A percentile compares a stretch with the other conserved stretches of the same genome.
Evolutionary conservation across 2,113 vertebrate species (phyloP).

Genomic region (Willisornis vidua): DNA sequence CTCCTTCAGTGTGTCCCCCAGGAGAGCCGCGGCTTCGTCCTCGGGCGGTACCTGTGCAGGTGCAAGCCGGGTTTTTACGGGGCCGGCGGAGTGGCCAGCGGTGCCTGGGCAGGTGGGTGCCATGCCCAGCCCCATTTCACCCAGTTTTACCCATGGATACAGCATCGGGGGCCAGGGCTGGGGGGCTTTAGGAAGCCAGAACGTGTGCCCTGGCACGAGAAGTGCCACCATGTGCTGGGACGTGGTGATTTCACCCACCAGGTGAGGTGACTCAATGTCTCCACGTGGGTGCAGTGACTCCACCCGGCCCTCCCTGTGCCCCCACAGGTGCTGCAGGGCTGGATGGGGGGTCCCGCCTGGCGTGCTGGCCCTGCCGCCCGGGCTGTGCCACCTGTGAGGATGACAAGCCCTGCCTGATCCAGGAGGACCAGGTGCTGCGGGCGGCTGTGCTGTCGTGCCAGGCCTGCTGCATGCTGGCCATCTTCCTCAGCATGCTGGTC

Average conservation of each 20-base stretch:
- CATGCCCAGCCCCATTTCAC: fast-evolving
- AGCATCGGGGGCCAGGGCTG: fast-evolving
- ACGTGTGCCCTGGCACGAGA: fast-evolving
- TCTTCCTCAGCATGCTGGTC: constrained; percentile 91
- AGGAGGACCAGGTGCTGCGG: constrained; percentile 82
- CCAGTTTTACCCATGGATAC: not conserved
- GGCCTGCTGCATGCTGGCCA: constrained; percentile 86
- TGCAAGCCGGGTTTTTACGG: constrained; percentile 90
- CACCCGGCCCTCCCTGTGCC: not conserved
- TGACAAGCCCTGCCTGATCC: constrained; percentile 82
- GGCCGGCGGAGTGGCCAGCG: not conserved
- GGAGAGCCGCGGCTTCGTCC: constrained; percentile 82
- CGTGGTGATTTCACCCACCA: fast-evolving
- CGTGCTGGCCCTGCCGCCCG: constrained; percentile 84
- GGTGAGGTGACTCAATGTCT: not conserved
- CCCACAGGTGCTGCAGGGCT: not conserved
- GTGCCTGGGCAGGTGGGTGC: constrained; percentile 55
- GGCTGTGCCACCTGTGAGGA: constrained; percentile 85
- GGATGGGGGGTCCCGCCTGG: constrained; percentile 61
- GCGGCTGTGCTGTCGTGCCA: constrained; percentile 81
- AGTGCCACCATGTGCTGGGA: fast-evolving
- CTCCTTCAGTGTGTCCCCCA: constrained; percentile 83
- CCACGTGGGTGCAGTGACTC: not conserved
- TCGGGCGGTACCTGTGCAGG: constrained; percentile 89
- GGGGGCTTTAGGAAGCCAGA: not conserved